Percentiles rank a stretch among this genome's conserved stretches.
These are phyloP conservation scores for Trichomycterus rosablanca DNA, from an alignment of 2,113 vertebrate species.

Conservation along the genomic window DNA sequence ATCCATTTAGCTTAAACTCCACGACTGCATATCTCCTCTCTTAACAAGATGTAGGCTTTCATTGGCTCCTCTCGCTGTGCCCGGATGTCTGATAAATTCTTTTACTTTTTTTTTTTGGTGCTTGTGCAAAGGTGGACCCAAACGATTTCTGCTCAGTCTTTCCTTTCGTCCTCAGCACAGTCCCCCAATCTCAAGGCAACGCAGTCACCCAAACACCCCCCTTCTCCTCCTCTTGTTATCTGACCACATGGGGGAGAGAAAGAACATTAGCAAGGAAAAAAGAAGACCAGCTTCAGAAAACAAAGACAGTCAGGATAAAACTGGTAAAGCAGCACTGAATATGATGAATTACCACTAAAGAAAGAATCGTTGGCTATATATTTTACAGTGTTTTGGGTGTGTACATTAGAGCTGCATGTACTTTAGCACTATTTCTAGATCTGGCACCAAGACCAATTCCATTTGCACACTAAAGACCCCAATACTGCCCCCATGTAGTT, in stretches of 20 bases:
- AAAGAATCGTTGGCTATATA: too few relatives aligned
- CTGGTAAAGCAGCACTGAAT: neutral
- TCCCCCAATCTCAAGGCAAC: conserved; percentile 88
- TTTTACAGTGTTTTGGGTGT: too few relatives aligned
- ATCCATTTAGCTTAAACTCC: conserved; percentile 75
- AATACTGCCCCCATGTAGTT: too few relatives aligned
- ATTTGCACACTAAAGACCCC: too few relatives aligned
- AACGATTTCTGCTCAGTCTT: conserved; percentile 69
- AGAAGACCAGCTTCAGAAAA: conserved; percentile 5
- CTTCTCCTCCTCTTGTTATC: conserved; percentile 76
- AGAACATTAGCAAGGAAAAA: conserved; percentile 8
- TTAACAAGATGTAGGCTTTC: conserved; percentile 60
- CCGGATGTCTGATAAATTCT: conserved; percentile 70
- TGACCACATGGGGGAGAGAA: conserved; percentile 61
- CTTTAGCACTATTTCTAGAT: too few relatives aligned
- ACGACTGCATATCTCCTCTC: conserved; percentile 78
- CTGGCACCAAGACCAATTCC: too few relatives aligned
- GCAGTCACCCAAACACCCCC: conserved; percentile 72
- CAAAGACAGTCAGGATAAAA: conserved; percentile 2
- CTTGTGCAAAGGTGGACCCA: conserved; percentile 89
- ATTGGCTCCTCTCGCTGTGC: conserved; percentile 63
- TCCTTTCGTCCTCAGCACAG: conserved; percentile 64
- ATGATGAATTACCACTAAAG: too few relatives aligned
- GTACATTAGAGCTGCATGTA: too few relatives aligned
- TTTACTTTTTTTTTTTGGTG: conserved; percentile 80